Conservation (phyloP, 2,888 invertebrate species). For the Spodoptera picta region DNA sequence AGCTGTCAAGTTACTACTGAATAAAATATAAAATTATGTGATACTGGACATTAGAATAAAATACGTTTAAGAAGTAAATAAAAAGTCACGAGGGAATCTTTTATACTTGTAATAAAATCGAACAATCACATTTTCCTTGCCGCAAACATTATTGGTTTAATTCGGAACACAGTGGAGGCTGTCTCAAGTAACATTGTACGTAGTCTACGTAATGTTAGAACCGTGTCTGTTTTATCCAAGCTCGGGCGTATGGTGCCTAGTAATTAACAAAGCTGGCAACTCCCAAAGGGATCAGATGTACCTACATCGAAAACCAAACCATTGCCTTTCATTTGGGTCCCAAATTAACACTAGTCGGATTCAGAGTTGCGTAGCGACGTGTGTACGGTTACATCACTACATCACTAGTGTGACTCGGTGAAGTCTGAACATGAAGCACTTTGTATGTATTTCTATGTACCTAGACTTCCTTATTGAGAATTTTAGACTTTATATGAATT, state of each 20-base stretch:
- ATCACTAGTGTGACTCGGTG: conserved; percentile 22
- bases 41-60: background rate
- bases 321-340: conserved; percentile 73
- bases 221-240: conserved; percentile 58
- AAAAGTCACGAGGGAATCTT: background rate
- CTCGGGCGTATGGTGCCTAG: conserved; percentile 56
- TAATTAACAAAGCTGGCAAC: conserved; percentile 69
- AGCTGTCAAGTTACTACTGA: too few species aligned
- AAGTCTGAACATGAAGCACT: conserved; percentile 12
- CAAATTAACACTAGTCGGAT: conserved; percentile 65
- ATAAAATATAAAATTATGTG: background rate
- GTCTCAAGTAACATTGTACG: conserved; percentile 38
- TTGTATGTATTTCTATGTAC: too few species aligned
- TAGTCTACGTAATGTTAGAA: conserved; percentile 52
- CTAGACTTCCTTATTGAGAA: too few species aligned
- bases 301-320: conserved; percentile 67
- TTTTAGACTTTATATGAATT: too few species aligned
- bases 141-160: conserved; percentile 24
- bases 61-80: background rate
- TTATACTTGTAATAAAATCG: conserved; percentile 6
- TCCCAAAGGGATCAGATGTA: conserved; percentile 70
- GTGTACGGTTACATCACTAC: conserved; percentile 44
- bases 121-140: conserved; percentile 12
- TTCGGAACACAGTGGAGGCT: conserved; percentile 34
- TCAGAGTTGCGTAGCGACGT: conserved; percentile 47